phyloP scores from a whole-genome alignment of 2,113 vertebrate species.

The Malaclemys terrapin region DNA sequence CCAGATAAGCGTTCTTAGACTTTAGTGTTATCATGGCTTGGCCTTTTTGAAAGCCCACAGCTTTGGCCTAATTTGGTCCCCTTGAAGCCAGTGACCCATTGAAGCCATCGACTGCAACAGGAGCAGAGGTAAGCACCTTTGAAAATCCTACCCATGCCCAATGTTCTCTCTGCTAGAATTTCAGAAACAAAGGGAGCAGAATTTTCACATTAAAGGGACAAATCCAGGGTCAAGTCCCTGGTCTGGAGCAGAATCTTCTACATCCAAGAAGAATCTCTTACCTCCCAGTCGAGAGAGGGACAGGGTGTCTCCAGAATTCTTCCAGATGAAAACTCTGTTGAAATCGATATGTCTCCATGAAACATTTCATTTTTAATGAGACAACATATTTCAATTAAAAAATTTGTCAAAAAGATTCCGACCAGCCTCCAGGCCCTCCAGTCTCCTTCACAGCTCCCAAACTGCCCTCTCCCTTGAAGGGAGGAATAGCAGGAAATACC shows the following conservation, averaged over 20 bases:
- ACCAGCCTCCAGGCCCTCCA: background rate
- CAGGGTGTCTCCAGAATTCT: too few species aligned
- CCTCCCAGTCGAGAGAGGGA: too few species aligned
- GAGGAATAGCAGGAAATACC: background rate
- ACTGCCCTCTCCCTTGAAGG: background rate
- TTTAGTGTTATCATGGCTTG: background rate
- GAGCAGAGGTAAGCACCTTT: background rate
- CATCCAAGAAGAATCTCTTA: too few species aligned
- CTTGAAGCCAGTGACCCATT: background rate
- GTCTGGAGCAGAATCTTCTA: too few species aligned
- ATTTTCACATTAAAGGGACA: constrained; percentile 29
- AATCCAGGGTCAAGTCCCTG: background rate
- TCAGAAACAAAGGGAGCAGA: constrained; percentile 21
- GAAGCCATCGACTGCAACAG: background rate
- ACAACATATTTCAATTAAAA: too few species aligned
- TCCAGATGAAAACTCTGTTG: background rate
- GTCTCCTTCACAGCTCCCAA: background rate
- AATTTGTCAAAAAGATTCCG: background rate
- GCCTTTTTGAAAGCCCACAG: accelerated
- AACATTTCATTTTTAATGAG: too few species aligned
- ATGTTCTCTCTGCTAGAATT: constrained; percentile 17
- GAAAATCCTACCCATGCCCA: background rate
- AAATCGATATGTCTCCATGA: too few species aligned
- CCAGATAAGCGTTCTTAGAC: background rate
- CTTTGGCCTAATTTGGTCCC: background rate